Conservation (phyloP, 2,888 invertebrate species). For the Biston stratarius region DNA sequence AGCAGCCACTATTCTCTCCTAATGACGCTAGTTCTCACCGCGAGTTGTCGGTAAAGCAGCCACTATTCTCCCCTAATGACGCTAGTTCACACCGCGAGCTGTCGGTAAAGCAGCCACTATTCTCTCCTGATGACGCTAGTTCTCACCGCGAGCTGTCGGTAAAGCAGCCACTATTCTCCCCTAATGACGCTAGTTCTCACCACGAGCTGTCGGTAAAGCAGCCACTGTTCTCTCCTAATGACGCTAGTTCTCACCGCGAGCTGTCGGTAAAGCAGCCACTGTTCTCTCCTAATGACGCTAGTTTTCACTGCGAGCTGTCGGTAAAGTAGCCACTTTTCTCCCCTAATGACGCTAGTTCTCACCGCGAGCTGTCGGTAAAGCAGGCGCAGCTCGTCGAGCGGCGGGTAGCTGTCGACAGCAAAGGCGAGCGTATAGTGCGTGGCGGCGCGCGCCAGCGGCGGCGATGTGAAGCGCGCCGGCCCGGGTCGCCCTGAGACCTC, state of each 20-base stretch:
- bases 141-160: not conserved
- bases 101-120: slow-evolving; percentile 89
- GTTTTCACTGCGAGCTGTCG: not conserved
- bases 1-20: slow-evolving; percentile 87
- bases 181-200: slow-evolving; percentile 68
- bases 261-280: too few relatives aligned
- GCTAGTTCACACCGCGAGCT: slow-evolving; percentile 86
- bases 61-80: not conserved
- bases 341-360: slow-evolving; percentile 48
- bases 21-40: not conserved
- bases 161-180: not conserved
- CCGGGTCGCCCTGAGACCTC: slow-evolving; percentile 90
- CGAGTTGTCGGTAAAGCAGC: not conserved
- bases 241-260: too few relatives aligned
- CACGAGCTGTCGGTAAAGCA: slow-evolving; percentile 89
- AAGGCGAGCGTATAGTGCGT: slow-evolving; percentile 89
- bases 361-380: slow-evolving; percentile 90
- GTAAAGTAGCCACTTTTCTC: not conserved
- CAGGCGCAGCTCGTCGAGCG: slow-evolving; percentile 89
- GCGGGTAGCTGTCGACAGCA: slow-evolving; percentile 91
- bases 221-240: slow-evolving; percentile 37
- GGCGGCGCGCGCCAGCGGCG: slow-evolving; percentile 87
- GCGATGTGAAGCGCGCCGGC: slow-evolving; percentile 89
- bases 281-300: too few relatives aligned
- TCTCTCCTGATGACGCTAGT: too few relatives aligned